phyloP scores from a whole-genome alignment of 2,113 vertebrate species.

The Cebus imitator region DNA sequence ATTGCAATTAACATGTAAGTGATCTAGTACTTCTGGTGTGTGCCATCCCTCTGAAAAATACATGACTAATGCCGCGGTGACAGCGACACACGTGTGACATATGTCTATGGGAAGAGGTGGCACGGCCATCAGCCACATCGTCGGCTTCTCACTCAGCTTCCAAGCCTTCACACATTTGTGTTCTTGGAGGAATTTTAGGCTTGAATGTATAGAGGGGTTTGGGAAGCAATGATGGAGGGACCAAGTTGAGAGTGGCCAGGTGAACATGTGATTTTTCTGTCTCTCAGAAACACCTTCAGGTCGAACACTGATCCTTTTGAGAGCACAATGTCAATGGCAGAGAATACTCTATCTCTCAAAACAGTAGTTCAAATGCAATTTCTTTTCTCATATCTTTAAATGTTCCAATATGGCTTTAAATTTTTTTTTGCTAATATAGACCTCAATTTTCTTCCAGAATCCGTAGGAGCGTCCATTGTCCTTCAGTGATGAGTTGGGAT shows the following conservation, averaged over 20 bases:
- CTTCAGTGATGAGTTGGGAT: neutral
- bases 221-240: fast-evolving
- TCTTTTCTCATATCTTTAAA: neutral
- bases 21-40: constrained; percentile 49
- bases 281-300: neutral
- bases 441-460: neutral
- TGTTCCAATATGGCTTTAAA: neutral
- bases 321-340: neutral
- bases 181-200: neutral
- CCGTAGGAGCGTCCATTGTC: neutral
- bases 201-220: neutral
- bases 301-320: neutral
- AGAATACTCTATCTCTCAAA: neutral
- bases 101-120: neutral
- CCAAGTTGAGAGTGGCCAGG: fast-evolving
- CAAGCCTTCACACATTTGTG: fast-evolving
- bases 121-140: fast-evolving
- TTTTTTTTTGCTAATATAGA: neutral
- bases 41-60: neutral
- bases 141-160: neutral
- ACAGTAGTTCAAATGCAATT: neutral
- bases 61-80: neutral
- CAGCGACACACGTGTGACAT: neutral
- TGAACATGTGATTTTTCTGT: neutral
- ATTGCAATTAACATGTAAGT: constrained; percentile 55